phyloP scores from a whole-genome alignment of 2,888 invertebrate species.

The Cantharis nigra region DNA sequence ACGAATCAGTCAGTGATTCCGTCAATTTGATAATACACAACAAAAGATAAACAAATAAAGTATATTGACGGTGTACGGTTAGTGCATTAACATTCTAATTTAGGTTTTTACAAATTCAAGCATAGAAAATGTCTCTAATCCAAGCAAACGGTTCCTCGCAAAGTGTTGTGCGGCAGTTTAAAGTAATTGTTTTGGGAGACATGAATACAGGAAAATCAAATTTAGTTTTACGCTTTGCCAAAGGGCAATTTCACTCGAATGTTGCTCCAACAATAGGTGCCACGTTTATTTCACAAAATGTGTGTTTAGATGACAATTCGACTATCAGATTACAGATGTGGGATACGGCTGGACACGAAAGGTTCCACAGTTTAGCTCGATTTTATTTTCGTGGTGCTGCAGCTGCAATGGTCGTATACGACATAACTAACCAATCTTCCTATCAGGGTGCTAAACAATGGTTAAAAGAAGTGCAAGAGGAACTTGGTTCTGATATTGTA shows the following conservation, averaged over 20 bases:
- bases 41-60: too few relatives aligned
- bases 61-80: too few relatives aligned
- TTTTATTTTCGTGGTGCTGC: conserved; percentile 98
- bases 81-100: too few relatives aligned
- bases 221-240: background rate
- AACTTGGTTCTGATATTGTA: conserved; percentile 88
- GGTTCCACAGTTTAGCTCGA: conserved; percentile 98
- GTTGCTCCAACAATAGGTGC: background rate
- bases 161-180: background rate
- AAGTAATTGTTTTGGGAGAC: background rate
- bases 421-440: conserved; percentile 99
- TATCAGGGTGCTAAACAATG: conserved; percentile 98
- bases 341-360: conserved; percentile 39
- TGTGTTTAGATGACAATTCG: background rate
- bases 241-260: background rate
- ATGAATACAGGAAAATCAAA: background rate
- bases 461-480: conserved; percentile 81
- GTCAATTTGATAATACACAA: too few relatives aligned
- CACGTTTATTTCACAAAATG: background rate
- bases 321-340: background rate
- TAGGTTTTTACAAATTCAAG: too few relatives aligned
- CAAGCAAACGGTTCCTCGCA: background rate
- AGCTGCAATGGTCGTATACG: conserved; percentile 99
- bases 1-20: too few relatives aligned
- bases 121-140: background rate